Evolutionary conservation across 2,797 vertebrate species (phyloP).

Genomic region (Anableps anableps): DNA sequence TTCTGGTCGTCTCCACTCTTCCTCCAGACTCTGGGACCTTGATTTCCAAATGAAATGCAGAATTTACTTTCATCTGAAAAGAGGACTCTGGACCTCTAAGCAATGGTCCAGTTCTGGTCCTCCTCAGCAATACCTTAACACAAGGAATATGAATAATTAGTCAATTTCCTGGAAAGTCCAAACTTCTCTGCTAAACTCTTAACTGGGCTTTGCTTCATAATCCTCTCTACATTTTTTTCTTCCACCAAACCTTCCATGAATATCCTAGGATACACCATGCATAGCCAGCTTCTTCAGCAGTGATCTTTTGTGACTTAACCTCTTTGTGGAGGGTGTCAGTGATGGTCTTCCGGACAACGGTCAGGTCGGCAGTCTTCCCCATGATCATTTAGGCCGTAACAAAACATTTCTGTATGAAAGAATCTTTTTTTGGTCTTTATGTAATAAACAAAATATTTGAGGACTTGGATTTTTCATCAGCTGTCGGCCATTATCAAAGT

Average conservation of each 20-base stretch:
- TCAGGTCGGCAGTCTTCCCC: not conserved
- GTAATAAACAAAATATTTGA: not conserved
- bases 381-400: not conserved
- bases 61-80: too few species aligned
- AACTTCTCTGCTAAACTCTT: not conserved
- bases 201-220: not conserved
- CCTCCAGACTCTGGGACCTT: too few species aligned
- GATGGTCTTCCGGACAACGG: too few species aligned
- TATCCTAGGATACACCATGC: not conserved
- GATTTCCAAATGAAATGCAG: too few species aligned
- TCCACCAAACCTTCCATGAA: not conserved
- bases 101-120: too few species aligned
- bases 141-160: too few species aligned
- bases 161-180: too few species aligned
- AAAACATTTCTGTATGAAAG: not conserved
- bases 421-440: not conserved
- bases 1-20: too few species aligned
- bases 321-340: not conserved
- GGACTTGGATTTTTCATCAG: not conserved
- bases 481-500: not conserved
- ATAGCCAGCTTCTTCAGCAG: not conserved
- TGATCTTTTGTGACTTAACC: not conserved
- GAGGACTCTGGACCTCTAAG: too few species aligned
- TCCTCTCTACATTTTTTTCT: not conserved
- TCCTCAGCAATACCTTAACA: too few species aligned